A percentile compares a stretch with the other conserved stretches of the same genome.
Evolutionary conservation across 2,888 invertebrate species (phyloP).

Genomic region (Nebria salina): DNA sequence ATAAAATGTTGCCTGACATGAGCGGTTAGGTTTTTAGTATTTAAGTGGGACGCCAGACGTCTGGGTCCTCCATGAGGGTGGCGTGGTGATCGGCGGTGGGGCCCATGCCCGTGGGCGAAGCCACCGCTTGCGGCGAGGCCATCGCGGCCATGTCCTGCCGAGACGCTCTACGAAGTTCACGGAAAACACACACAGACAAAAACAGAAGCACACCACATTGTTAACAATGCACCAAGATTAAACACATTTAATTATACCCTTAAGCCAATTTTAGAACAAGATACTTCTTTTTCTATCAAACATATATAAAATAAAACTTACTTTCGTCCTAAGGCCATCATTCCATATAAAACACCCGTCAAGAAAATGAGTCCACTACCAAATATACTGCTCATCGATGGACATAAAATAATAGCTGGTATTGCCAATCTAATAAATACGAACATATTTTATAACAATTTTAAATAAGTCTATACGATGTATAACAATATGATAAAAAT

Average conservation of each 20-base stretch:
- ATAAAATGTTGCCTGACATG: conserved; percentile 40
- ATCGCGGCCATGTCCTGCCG: conserved; percentile 87
- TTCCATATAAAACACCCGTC: conserved; percentile 89
- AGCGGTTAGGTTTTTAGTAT: conserved; percentile 59
- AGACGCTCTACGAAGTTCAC: conserved; percentile 71
- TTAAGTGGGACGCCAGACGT: conserved; percentile 94
- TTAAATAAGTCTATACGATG: conserved; percentile 7
- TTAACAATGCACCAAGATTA: conserved; percentile 28
- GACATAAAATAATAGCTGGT: conserved; percentile 82
- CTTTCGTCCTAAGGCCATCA: conserved; percentile 96
- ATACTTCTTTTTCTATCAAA: not conserved
- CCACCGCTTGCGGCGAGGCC: conserved; percentile 73
- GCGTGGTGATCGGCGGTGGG: conserved; percentile 75
- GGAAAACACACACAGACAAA: conserved; percentile 50
- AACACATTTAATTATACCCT: conserved; percentile 17
- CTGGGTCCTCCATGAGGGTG: conserved; percentile 91
- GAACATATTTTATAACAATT: conserved; percentile 38
- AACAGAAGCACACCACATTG: conserved; percentile 48
- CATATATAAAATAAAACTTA: conserved; percentile 67
- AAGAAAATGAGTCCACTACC: conserved; percentile 89
- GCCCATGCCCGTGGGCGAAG: conserved; percentile 65
- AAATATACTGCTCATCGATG: conserved; percentile 79
- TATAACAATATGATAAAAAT: too few species aligned
- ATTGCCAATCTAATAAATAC: conserved; percentile 74
- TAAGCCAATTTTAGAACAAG: conserved; percentile 39